Percentiles rank a stretch among this genome's conserved stretches.
phyloP scores from a whole-genome alignment of 2,113 vertebrate species.

The Toxostoma redivivum region DNA sequence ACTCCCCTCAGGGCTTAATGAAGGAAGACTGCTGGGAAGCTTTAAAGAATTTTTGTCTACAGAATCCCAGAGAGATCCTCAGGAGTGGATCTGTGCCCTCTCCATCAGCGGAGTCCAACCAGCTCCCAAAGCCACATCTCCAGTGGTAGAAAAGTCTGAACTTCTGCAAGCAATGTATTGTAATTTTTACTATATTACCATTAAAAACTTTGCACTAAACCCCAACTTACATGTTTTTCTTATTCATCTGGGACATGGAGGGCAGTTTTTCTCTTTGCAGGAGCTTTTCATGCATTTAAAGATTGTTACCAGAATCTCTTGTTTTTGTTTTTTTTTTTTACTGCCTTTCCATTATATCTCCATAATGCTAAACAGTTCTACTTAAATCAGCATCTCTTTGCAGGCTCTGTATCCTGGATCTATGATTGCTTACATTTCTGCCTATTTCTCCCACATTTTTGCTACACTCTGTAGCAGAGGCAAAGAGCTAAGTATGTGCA shows the following conservation, averaged over 20 bases:
- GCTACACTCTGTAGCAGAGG: background rate
- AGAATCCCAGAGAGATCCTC: background rate
- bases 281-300: background rate
- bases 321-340: background rate
- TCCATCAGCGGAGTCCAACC: background rate
- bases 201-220: background rate
- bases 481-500: background rate
- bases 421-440: background rate
- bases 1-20: background rate
- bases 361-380: background rate
- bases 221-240: background rate
- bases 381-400: background rate
- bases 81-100: background rate
- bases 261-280: background rate
- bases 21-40: background rate
- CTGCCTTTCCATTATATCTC: background rate
- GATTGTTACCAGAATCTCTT: background rate
- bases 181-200: background rate
- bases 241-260: background rate
- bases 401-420: background rate
- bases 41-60: background rate
- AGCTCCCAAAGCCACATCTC: background rate
- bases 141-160: background rate
- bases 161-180: background rate
- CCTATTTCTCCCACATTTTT: background rate